These are phyloP conservation scores for Branchinecta lindahli DNA, from an alignment of 1,140 invertebrate genomes.

Conservation along the genomic window DNA sequence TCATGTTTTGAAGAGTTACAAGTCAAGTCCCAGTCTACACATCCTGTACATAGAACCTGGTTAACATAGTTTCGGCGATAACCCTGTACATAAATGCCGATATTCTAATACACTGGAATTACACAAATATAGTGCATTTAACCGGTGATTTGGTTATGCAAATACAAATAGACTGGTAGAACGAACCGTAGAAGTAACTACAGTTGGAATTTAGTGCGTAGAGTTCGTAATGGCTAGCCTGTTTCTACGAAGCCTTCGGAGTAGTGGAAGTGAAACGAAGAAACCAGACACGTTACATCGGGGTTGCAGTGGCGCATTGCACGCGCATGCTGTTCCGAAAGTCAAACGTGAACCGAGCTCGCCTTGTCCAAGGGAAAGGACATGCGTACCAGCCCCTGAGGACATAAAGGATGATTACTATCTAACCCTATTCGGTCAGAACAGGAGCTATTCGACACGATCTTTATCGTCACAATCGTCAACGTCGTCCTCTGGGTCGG, in stretches of 20 bases:
- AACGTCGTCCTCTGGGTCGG: slow-evolving; percentile 17
- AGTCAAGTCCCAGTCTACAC: too few relatives aligned
- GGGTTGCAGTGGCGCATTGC: slow-evolving; percentile 18
- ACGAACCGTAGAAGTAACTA: too few relatives aligned
- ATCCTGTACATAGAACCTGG: too few relatives aligned
- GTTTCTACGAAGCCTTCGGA: slow-evolving; percentile 11
- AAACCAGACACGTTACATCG: slow-evolving; percentile 17
- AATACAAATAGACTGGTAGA: too few relatives aligned
- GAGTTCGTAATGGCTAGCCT: background rate
- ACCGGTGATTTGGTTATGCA: too few relatives aligned
- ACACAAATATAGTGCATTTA: too few relatives aligned
- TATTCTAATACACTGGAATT: too few relatives aligned
- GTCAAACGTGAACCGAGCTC: background rate
- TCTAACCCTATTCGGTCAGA: background rate
- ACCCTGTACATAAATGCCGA: too few relatives aligned
- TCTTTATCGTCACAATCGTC: slow-evolving; percentile 19
- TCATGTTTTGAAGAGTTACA: too few relatives aligned
- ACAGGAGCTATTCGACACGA: slow-evolving; percentile 13
- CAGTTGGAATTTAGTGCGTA: too few relatives aligned
- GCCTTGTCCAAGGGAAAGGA: slow-evolving; percentile 14
- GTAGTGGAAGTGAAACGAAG: background rate
- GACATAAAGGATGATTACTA: background rate
- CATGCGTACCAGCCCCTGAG: background rate
- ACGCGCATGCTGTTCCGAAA: slow-evolving; percentile 18
- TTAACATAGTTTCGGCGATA: too few relatives aligned